These are phyloP conservation scores for Monochamus alternatus DNA, from an alignment of 2,888 invertebrate genomes.

Conservation along the genomic window DNA sequence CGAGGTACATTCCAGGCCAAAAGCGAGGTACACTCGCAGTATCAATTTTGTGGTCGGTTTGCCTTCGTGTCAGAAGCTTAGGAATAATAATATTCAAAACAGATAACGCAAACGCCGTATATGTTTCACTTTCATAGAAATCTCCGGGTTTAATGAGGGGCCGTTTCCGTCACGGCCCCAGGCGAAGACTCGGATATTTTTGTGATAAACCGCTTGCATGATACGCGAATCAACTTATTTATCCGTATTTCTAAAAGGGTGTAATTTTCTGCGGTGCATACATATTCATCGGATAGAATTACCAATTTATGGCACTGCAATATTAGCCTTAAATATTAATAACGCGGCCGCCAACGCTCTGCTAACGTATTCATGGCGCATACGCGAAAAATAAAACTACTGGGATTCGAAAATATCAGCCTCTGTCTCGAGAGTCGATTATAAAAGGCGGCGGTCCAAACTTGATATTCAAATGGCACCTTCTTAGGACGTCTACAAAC, in stretches of 20 bases:
- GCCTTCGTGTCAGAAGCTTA: constrained; percentile 33
- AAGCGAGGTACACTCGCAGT: constrained; percentile 46
- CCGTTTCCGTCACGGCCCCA: constrained; percentile 53
- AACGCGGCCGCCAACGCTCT: constrained; percentile 1
- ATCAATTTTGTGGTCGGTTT: constrained; percentile 21
- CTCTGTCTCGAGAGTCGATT: too few relatives aligned
- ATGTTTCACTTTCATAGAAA: constrained; percentile 57
- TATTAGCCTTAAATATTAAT: constrained; percentile 27
- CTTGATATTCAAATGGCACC: too few relatives aligned
- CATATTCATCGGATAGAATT: constrained; percentile 53
- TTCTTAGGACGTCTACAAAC: too few relatives aligned
- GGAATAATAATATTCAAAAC: constrained; percentile 32
- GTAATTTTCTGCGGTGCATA: constrained; percentile 53
- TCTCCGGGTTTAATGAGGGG: constrained; percentile 50
- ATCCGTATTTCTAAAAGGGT: constrained; percentile 52
- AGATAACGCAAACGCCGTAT: constrained; percentile 47
- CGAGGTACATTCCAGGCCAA: constrained; percentile 66
- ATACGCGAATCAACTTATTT: constrained; percentile 54
- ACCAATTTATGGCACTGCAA: constrained; percentile 47
- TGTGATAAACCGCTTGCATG: constrained; percentile 53
- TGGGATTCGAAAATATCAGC: too few relatives aligned
- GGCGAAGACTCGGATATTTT: constrained; percentile 46
- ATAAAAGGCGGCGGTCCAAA: too few relatives aligned
- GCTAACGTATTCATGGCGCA: constrained; percentile 9
- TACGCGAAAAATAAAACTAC: background rate